Conservation (phyloP, 1,140 invertebrate genomes). For the Limonius californicus region DNA sequence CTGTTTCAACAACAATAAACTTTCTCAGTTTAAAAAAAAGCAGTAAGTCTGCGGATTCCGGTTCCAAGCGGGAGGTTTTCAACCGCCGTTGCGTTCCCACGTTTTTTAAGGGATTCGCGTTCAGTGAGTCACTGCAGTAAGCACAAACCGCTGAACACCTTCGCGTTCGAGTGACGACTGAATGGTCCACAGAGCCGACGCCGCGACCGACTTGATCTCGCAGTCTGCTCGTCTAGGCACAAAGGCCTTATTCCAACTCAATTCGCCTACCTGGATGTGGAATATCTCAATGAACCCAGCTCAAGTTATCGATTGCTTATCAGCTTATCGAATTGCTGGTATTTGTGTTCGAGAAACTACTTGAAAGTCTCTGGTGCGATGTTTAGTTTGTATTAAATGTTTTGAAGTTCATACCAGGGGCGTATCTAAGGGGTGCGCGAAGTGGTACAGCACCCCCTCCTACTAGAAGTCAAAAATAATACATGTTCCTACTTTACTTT, state of each 20-base stretch:
- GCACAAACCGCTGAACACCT: not conserved
- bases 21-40: no score
- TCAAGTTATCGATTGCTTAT: not conserved
- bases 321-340: not conserved
- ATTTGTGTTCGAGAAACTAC: not conserved
- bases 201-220: not conserved
- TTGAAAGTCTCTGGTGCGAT: no score
- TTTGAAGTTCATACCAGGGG: no score
- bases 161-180: not conserved
- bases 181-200: not conserved
- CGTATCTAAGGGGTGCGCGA: no score
- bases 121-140: not conserved
- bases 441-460: no score
- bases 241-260: not conserved
- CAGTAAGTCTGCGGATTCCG: no score
- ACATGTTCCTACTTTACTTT: no score
- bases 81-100: not conserved
- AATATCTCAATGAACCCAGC: not conserved
- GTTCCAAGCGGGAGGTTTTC: no score
- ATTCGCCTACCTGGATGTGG: not conserved
- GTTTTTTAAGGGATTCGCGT: not conserved
- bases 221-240: not conserved
- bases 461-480: no score
- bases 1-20: no score
- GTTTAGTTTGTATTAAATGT: no score